Conservation (phyloP, 2,888 invertebrate genomes). For the Nomada ferruginata region DNA sequence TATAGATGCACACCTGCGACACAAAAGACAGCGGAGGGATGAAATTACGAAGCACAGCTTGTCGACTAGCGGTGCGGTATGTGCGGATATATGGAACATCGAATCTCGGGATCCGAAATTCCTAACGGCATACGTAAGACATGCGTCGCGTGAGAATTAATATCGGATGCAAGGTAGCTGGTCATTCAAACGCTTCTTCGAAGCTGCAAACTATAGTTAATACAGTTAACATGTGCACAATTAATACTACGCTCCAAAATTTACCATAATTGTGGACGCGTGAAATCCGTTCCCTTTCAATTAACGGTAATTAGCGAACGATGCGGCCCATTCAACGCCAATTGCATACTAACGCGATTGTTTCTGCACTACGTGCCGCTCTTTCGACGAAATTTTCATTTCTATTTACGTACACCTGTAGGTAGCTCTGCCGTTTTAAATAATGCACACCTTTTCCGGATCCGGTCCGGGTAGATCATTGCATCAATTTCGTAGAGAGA, state of each 20-base stretch:
- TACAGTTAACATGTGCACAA: slow-evolving; percentile 1
- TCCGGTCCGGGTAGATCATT: no score
- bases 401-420: no score
- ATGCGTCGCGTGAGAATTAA: slow-evolving; percentile 46
- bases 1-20: not conserved
- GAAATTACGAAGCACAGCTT: slow-evolving; percentile 54
- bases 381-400: not conserved
- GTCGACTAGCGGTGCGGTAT: slow-evolving; percentile 30
- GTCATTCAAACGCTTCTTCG: not conserved
- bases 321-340: slow-evolving; percentile 8
- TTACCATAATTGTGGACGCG: not conserved
- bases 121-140: slow-evolving; percentile 38
- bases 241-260: slow-evolving; percentile 15
- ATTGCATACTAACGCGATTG: not conserved
- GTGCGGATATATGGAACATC: slow-evolving; percentile 37
- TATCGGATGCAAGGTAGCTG: slow-evolving; percentile 16
- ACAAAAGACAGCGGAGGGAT: slow-evolving; percentile 43
- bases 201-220: no score
- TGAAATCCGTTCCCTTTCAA: slow-evolving; percentile 30
- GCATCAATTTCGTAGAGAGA: no score
- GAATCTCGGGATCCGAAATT: slow-evolving; percentile 32
- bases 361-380: slow-evolving; percentile 4
- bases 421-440: no score
- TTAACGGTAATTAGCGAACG: slow-evolving; percentile 32
- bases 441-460: no score